Conservation (phyloP, 2,888 invertebrate species). For the Hipparchia semele region DNA sequence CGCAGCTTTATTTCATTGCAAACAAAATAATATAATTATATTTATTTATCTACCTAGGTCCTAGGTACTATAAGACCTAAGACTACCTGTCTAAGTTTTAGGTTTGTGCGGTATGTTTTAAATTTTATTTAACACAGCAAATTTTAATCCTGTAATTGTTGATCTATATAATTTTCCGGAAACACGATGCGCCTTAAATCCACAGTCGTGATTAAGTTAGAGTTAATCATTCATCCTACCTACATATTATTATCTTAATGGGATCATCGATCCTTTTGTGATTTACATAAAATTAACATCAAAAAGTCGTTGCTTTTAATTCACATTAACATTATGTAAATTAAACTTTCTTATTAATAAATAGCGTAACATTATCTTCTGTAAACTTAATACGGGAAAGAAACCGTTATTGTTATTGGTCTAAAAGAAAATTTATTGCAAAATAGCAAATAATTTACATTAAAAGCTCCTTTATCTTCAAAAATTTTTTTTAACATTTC, state of each 20-base stretch:
- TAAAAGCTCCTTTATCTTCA: background rate
- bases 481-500: constrained; percentile 1
- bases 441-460: constrained; percentile 1
- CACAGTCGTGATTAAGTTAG: background rate
- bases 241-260: background rate
- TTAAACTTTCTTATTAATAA: constrained; percentile 8
- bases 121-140: too few species aligned
- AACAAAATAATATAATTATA: too few species aligned
- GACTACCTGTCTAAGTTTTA: too few species aligned
- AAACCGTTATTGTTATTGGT: background rate
- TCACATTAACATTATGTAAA: background rate
- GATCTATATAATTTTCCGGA: background rate
- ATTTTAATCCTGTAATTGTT: too few species aligned
- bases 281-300: constrained; percentile 23
- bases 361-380: constrained; percentile 2
- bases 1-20: too few species aligned
- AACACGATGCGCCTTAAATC: background rate
- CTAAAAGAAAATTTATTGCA: constrained; percentile 9
- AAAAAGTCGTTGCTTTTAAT: constrained; percentile 12
- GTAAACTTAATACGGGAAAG: background rate
- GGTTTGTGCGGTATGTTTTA: too few species aligned
- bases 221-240: background rate
- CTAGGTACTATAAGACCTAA: too few species aligned
- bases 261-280: background rate
- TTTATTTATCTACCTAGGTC: too few species aligned